Percentiles rank a stretch among this genome's conserved stretches.
Evolutionary conservation across 2,113 vertebrate species (phyloP).

Genomic region (Triplophysa tibetana): DNA sequence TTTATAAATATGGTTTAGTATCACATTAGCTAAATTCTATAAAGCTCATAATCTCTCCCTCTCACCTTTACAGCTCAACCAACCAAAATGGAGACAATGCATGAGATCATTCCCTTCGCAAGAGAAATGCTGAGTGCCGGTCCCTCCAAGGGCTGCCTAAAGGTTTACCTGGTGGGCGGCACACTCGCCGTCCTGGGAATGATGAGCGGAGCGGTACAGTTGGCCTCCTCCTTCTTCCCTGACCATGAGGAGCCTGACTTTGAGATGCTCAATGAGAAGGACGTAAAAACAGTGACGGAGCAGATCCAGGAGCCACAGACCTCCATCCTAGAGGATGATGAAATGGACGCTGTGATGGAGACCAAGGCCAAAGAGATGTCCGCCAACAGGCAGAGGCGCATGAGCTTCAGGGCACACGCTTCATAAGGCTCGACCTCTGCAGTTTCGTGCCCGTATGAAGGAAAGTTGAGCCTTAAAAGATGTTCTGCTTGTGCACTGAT

Average conservation of each 20-base stretch:
- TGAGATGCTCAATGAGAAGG: constrained; percentile 8
- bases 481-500: constrained; percentile 41
- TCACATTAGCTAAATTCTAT: background rate
- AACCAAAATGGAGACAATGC: constrained; percentile 77
- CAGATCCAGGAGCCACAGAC: constrained; percentile 33
- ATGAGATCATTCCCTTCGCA: constrained; percentile 85
- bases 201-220: constrained; percentile 81
- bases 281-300: constrained; percentile 42
- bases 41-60: background rate
- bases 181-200: constrained; percentile 81
- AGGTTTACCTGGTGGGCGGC: constrained; percentile 87
- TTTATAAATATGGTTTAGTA: too few relatives aligned
- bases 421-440: constrained; percentile 55
- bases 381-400: constrained; percentile 51
- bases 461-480: constrained; percentile 16
- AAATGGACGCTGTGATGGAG: constrained; percentile 39
- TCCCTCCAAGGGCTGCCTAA: constrained; percentile 75
- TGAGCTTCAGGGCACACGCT: constrained; percentile 61
- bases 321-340: constrained; percentile 30
- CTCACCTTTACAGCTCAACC: constrained; percentile 32
- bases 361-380: constrained; percentile 56
- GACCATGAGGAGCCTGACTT: constrained; percentile 62
- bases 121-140: constrained; percentile 82
- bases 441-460: background rate
- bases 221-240: constrained; percentile 77